Evolutionary conservation across 92 coral and sea anemone species (phyloP).

Genomic region (Bergia puertoricense): DNA sequence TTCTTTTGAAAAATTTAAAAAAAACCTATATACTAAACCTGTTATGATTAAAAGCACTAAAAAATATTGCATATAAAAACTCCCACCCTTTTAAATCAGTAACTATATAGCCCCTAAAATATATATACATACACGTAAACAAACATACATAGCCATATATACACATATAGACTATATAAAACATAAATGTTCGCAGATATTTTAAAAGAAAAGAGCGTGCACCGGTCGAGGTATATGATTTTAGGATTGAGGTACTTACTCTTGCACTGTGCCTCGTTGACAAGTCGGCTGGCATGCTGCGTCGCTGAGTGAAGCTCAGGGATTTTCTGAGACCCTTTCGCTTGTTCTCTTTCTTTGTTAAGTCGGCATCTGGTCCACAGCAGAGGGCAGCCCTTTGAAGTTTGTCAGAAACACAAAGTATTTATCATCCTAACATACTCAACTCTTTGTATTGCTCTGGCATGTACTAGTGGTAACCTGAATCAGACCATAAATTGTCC

Average conservation of each 20-base stretch:
- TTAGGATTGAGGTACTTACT: constrained; percentile 52
- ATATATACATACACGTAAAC: no score
- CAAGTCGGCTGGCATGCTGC: constrained; percentile 59
- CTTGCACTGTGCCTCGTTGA: constrained; percentile 76
- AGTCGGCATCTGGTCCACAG: constrained; percentile 48
- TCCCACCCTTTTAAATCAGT: no score
- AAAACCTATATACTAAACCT: no score
- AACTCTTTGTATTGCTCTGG: neutral
- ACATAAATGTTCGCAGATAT: no score
- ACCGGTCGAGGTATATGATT: neutral
- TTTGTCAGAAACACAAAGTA: neutral
- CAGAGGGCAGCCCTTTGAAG: constrained; percentile 54
- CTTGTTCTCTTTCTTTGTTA: constrained; percentile 58
- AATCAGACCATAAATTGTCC: neutral
- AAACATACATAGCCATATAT: no score
- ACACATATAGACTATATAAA: no score
- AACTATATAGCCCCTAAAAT: no score
- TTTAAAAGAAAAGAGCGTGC: no score
- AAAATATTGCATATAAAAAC: no score
- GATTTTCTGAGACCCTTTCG: constrained; percentile 72
- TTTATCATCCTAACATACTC: neutral
- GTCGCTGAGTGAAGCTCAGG: constrained; percentile 68
- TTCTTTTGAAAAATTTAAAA: no score
- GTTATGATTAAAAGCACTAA: no score
- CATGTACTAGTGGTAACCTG: neutral